Conservation (phyloP, 1,140 invertebrate genomes). For the Rhopalosiphum padi region DNA sequence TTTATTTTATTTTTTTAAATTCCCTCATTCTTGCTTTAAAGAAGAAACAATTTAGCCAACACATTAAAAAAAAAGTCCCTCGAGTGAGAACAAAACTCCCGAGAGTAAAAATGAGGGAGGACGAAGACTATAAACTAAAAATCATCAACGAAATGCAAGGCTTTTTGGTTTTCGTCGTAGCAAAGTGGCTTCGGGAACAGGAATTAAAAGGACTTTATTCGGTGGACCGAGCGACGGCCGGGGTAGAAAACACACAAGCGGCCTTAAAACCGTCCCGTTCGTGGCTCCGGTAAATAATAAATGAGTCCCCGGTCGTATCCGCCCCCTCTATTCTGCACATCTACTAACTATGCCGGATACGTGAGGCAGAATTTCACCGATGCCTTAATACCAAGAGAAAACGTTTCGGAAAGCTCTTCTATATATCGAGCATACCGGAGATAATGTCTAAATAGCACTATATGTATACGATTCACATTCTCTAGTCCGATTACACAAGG, state of each 20-base stretch:
- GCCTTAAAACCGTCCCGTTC: slow-evolving; percentile 57
- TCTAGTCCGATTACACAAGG: slow-evolving; percentile 9
- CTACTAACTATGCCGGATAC: slow-evolving; percentile 30
- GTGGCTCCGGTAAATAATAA: slow-evolving; percentile 54
- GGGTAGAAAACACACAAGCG: slow-evolving; percentile 52
- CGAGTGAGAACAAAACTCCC: slow-evolving; percentile 50
- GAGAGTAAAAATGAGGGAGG: slow-evolving; percentile 34
- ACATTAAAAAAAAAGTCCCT: slow-evolving; percentile 54
- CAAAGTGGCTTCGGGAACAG: slow-evolving; percentile 55
- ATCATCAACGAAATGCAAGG: slow-evolving; percentile 55
- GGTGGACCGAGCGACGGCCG: slow-evolving; percentile 16
- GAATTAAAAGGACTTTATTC: slow-evolving; percentile 58
- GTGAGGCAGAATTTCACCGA: not conserved
- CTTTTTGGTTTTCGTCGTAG: slow-evolving; percentile 54
- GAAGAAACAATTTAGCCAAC: slow-evolving; percentile 50
- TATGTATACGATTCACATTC: not conserved
- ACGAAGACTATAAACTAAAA: slow-evolving; percentile 55
- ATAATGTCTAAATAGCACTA: slow-evolving; percentile 14
- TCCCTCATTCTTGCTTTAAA: slow-evolving; percentile 36
- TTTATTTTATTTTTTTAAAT: slow-evolving; percentile 51
- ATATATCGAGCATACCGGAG: slow-evolving; percentile 10
- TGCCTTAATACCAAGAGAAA: slow-evolving; percentile 24
- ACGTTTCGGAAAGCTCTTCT: slow-evolving; percentile 17
- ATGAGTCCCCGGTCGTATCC: slow-evolving; percentile 46
- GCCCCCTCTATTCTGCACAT: not conserved